Base-by-base conservation (phyloP, 23 tunicate species). In the Botrylloides violaceus region DNA sequence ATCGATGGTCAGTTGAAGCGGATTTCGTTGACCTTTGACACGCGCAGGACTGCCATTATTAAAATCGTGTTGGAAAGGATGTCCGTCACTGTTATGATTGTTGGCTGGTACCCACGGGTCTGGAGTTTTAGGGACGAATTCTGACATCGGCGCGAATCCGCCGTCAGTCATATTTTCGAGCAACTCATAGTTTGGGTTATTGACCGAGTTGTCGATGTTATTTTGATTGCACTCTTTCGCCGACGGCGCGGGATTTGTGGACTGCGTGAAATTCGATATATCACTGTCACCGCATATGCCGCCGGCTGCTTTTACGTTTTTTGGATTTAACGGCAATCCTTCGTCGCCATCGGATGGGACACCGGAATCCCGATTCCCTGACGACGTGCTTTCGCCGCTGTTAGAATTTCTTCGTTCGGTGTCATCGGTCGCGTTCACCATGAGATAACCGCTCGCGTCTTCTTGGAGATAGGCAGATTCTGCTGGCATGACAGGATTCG, bases 341-440 rank as follows among this genome's bases (percentile, higher is more conserved):
- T 87, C 95, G 27, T 79, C 95, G 63, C 74, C 74, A 24, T 68
- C 74, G 3, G 95, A 74, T 36, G 80, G 95, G 73, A 87, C 61
- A 31, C 95, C 95, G 50, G 95, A 87, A 71, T 87, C 95, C 20
- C 86, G 74, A 47, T 87, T 80, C 34, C 64, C 86, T 0, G 95
- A 87, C 0, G 58, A 35, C 9, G 59, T 48, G 34, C 84, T 82
- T 2, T 76, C 95, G 0, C 68, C 77, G 66, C 83, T 71, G 66
- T 71, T 78, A 25, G 85, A 80, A 49, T 29, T 43, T 15, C 64
- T 68, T 20, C 86, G 75, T 66, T 32, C 29, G 19, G 75, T 19
- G 3, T 19, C 23, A 22, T 27, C 19, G 26, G 35, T 29, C n/a
- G 26, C 29, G 33, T 63, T 63, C 6, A 63, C 70, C 33, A 33